phyloP scores from a whole-genome alignment of 2,888 invertebrate species.

The Plagodis dolabraria region DNA sequence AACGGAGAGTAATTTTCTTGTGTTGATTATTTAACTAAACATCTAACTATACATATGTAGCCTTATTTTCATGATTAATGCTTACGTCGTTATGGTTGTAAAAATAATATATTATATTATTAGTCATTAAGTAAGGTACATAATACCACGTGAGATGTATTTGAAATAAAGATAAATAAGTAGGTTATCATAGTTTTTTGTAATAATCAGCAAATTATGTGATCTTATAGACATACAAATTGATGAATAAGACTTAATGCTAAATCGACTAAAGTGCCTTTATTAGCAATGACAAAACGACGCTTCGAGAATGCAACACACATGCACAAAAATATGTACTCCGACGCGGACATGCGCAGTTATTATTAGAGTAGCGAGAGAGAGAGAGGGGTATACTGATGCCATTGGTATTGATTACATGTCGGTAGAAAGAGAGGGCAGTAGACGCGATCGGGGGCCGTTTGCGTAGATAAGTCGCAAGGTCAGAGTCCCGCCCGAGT shows the following conservation, averaged over 20 bases:
- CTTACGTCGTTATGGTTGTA: no score
- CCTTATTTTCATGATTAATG: no score
- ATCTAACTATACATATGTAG: no score
- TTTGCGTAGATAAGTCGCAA: constrained; percentile 73
- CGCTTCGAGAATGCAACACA: constrained; percentile 57
- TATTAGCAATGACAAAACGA: constrained; percentile 40
- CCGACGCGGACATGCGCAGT: constrained; percentile 36
- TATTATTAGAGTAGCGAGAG: constrained; percentile 73
- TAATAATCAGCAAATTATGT: no score
- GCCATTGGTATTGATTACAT: constrained; percentile 60
- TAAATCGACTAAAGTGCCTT: neutral
- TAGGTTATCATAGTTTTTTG: no score
- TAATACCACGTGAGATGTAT: no score
- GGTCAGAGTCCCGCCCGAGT: constrained; percentile 56
- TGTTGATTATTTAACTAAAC: no score
- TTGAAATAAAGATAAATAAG: no score
- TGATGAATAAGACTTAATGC: neutral
- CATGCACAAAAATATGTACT: constrained; percentile 34
- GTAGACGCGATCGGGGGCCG: constrained; percentile 47
- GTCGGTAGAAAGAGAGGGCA: constrained; percentile 56
- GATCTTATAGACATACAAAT: no score
- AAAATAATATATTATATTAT: no score
- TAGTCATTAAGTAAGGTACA: no score
- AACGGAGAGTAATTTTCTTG: no score
- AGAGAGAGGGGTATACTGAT: constrained; percentile 55